Percentiles rank a stretch among this genome's conserved stretches.
Conservation (phyloP, 2,888 invertebrate genomes). For the Baccha elongata region DNA sequence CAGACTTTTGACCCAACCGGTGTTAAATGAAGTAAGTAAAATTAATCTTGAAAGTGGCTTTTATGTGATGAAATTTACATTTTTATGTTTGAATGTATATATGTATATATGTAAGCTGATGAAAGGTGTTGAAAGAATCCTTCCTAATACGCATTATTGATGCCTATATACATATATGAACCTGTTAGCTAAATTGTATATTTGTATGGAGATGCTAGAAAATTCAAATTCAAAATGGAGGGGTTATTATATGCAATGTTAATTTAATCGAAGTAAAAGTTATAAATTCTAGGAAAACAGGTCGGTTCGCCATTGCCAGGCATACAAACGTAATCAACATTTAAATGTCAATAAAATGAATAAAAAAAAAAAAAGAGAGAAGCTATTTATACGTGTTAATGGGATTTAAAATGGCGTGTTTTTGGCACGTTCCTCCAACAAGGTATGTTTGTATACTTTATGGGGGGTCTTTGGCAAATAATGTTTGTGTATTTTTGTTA, state of each 20-base stretch:
- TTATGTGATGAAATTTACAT: conserved; percentile 73
- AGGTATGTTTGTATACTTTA: conserved; percentile 24
- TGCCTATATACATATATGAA: not conserved
- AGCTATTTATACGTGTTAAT: conserved; percentile 68
- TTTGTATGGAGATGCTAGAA: not conserved
- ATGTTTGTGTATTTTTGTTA: not conserved
- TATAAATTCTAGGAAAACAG: conserved; percentile 51
- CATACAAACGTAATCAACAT: conserved; percentile 55
- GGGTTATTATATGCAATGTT: conserved; percentile 55
- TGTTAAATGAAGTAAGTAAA: conserved; percentile 71
- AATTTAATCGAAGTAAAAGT: conserved; percentile 62
- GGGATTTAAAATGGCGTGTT: conserved; percentile 62
- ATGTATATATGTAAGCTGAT: not conserved
- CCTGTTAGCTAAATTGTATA: too few species aligned
- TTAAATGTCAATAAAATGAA: conserved; percentile 44
- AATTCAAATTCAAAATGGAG: not conserved
- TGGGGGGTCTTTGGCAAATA: not conserved
- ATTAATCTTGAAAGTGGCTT: conserved; percentile 73
- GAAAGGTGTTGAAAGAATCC: conserved; percentile 55
- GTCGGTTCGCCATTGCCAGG: conserved; percentile 3
- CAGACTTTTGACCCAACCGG: conserved; percentile 70
- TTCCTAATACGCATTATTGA: conserved; percentile 46
- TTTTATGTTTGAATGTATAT: conserved; percentile 53
- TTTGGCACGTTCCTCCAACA: conserved; percentile 13
- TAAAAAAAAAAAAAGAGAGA: conserved; percentile 28